A percentile compares a stretch with the other conserved stretches of the same genome.
phyloP scores from a whole-genome alignment of 2,888 invertebrate species.

The Gasteruption jaculator region DNA sequence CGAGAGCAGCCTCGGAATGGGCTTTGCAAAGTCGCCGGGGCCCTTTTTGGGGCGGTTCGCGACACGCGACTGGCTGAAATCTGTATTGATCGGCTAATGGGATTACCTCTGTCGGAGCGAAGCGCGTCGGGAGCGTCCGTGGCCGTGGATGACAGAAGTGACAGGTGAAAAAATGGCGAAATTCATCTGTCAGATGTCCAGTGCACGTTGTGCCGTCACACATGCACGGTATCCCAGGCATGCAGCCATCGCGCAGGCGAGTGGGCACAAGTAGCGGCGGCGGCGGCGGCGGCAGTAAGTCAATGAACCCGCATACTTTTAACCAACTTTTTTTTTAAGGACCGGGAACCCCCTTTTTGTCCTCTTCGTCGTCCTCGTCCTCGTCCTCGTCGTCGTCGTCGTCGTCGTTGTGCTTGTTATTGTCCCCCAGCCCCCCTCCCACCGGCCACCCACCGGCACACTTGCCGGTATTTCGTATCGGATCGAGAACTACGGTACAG shows the following conservation, averaged over 20 bases:
- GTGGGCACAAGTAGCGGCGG: too few species aligned
- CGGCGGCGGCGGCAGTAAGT: conserved; percentile 24
- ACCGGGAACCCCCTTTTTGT: conserved; percentile 18
- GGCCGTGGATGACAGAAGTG: too few species aligned
- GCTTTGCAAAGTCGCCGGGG: conserved; percentile 11
- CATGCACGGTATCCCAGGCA: conserved; percentile 28
- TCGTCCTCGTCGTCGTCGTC: conserved; percentile 5
- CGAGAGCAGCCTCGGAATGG: conserved; percentile 10
- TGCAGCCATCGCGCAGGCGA: conserved; percentile 28
- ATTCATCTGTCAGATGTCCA: too few species aligned
- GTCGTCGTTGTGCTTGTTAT: conserved; percentile 6
- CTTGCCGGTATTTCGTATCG: too few species aligned
- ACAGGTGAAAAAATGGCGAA: too few species aligned
- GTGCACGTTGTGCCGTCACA: conserved; percentile 29
- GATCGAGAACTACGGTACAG: too few species aligned
- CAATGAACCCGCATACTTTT: conserved; percentile 36
- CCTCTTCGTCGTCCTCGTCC: conserved; percentile 11
- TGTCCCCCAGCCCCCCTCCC: conserved; percentile 13
- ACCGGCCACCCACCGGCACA: conserved; percentile 9
- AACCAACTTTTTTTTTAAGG: conserved; percentile 16
- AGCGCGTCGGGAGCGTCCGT: conserved; percentile 5
- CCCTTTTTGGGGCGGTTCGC: too few species aligned
- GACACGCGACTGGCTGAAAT: too few species aligned
- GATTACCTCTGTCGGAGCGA: neutral
- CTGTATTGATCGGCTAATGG: too few species aligned